A percentile compares a stretch with the other conserved stretches of the same genome.
These are phyloP conservation scores for Megalops atlanticus DNA, from an alignment of 2,113 vertebrate species.

Conservation along the genomic window DNA sequence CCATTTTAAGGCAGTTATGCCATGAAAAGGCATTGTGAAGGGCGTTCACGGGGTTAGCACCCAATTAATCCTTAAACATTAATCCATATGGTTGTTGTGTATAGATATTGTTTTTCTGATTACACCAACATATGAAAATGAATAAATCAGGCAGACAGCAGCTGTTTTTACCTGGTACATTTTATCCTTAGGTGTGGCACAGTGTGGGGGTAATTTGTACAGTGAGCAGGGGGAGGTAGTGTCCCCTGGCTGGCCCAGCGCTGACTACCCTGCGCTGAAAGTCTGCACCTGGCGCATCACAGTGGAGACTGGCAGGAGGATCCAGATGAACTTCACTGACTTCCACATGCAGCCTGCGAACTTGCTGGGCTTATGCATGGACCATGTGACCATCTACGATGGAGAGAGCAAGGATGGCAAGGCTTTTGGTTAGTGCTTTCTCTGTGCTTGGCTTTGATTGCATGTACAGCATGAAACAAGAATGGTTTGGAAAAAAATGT, in stretches of 20 bases:
- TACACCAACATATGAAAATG: too few species aligned
- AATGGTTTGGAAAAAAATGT: too few species aligned
- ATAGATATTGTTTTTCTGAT: too few species aligned
- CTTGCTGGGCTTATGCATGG: slow-evolving; percentile 59
- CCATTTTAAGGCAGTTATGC: too few species aligned
- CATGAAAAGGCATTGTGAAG: too few species aligned
- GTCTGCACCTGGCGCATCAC: slow-evolving; percentile 71
- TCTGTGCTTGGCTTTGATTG: neutral
- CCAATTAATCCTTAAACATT: too few species aligned
- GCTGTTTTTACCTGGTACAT: too few species aligned
- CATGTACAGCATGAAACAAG: too few species aligned
- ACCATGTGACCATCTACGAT: slow-evolving; percentile 69
- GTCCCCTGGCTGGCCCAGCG: slow-evolving; percentile 67
- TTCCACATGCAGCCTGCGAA: slow-evolving; percentile 65
- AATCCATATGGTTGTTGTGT: too few species aligned
- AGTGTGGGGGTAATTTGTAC: slow-evolving; percentile 67
- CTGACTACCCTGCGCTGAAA: slow-evolving; percentile 54
- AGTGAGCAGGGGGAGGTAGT: slow-evolving; percentile 58
- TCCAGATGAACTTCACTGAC: slow-evolving; percentile 66
- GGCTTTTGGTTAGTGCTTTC: slow-evolving; percentile 13
- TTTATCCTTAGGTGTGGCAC: slow-evolving; percentile 34
- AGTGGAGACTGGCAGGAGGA: slow-evolving; percentile 43
- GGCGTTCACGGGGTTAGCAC: too few species aligned
- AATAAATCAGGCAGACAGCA: too few species aligned
- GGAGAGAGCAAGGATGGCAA: slow-evolving; percentile 42